phyloP scores from a whole-genome alignment of 1,140 invertebrate species.

The Adelges cooleyi region DNA sequence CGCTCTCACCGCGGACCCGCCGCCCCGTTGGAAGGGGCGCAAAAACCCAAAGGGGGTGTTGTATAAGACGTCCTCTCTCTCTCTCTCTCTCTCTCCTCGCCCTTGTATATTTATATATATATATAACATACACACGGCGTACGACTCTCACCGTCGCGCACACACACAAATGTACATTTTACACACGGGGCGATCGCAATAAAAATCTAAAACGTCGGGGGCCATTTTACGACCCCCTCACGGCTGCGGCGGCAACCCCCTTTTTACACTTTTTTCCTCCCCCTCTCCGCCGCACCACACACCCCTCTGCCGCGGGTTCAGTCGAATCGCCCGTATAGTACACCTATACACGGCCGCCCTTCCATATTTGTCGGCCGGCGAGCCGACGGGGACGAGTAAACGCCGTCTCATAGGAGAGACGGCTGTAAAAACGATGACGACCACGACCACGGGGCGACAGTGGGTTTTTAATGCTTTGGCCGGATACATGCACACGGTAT shows the following conservation, averaged over 20 bases:
- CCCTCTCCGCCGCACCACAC: no score
- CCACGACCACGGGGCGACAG: not conserved
- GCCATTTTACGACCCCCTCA: constrained; percentile 27
- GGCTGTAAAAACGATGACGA: not conserved
- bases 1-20: not conserved
- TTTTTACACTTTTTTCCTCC: not conserved
- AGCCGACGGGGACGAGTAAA: not conserved
- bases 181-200: not conserved
- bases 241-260: constrained; percentile 12
- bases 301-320: no score
- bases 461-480: constrained; percentile 12
- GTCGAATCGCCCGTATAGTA: no score
- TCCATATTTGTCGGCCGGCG: not conserved
- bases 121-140: not conserved
- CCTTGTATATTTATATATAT: not conserved
- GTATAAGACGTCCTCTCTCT: not conserved
- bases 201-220: constrained; percentile 21
- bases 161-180: no score
- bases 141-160: no score
- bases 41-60: not conserved
- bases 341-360: not conserved
- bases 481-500: not conserved
- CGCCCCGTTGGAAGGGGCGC: not conserved
- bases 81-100: not conserved
- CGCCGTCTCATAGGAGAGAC: not conserved